Evolutionary conservation across 2,888 invertebrate genomes (phyloP).

Genomic region (Dasysyrphus albostriatus): DNA sequence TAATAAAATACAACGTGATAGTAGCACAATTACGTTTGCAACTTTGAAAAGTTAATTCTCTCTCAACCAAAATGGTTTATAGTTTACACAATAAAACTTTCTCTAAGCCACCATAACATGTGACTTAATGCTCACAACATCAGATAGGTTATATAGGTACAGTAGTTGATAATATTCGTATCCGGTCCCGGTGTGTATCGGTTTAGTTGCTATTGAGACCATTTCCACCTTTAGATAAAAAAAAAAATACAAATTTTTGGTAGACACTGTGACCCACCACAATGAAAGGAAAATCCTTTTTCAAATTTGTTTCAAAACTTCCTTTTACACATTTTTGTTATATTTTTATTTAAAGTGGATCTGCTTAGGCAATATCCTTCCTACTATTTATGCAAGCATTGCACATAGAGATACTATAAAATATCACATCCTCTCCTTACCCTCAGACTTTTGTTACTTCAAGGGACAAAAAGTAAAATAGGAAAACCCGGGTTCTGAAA

Average conservation of each 20-base stretch:
- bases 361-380: constrained; percentile 4
- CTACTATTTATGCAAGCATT: constrained; percentile 21
- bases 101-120: constrained; percentile 15
- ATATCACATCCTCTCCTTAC: background rate
- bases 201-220: constrained; percentile 5
- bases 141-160: background rate
- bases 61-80: constrained; percentile 41
- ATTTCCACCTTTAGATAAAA: constrained; percentile 12
- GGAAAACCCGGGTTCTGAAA: background rate
- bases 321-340: background rate
- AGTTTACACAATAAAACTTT: constrained; percentile 45
- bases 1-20: constrained; percentile 36
- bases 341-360: background rate
- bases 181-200: constrained; percentile 8
- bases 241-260: background rate
- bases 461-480: constrained; percentile 10
- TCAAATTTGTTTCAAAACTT: constrained; percentile 46
- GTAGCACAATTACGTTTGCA: constrained; percentile 32
- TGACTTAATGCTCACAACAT: constrained; percentile 9
- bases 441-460: background rate
- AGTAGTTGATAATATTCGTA: constrained; percentile 30
- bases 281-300: constrained; percentile 35
- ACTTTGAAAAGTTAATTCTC: constrained; percentile 46
- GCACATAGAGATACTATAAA: background rate
- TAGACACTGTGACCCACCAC: background rate